Base-by-base conservation (phyloP, 2,113 vertebrate species). In the Cyanoliseus patagonus region DNA sequence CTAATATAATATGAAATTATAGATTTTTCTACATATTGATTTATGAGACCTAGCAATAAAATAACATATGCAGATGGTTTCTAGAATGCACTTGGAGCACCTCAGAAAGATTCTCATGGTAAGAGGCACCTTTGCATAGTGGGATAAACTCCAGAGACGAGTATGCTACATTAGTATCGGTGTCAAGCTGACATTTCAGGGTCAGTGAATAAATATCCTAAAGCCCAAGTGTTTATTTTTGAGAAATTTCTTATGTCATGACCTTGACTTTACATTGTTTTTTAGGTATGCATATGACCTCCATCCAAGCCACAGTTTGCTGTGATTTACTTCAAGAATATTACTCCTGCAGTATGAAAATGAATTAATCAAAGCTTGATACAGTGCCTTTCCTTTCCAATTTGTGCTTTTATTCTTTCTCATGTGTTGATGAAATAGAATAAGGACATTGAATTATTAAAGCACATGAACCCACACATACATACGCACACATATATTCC, bases 151-250 rank as follows among this genome's bases (percentile, higher is more conserved):
- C 85, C 92, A 83, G 92, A 97, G 94, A 95, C 62, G 70, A 88
- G 88, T 53, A 72, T 95, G 72, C 70, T 96, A 82, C 88, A 83
- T 97, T 97, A 95, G 86, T 96, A 96, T 96, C 94, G 77, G 69
- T 83, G 92, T 94, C 97, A 97, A 96, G 59, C 42, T 97, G 97
- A 97, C 96, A 97, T 97, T 98, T 98, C 95, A 97, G 95, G 91
- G 96, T 97, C 97, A 98, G 67, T 85, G 88, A 97, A 97, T 96
- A 97, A 97, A 98, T 98, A 95, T 86, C 86, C 78, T 81, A 83
- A 97, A 95, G 94, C 91, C 57, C 94, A 95, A 96, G 86, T 96
- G 91, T 97, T 97, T 97, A 83, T 96, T 97, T 95, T 97, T 84
- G 68, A 96, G 72, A 95, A 96, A 95, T 83, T 96, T 95, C 37